These are phyloP conservation scores for Macrochelys suwanniensis DNA, from an alignment of 2,797 vertebrate genomes.

Conservation along the genomic window DNA sequence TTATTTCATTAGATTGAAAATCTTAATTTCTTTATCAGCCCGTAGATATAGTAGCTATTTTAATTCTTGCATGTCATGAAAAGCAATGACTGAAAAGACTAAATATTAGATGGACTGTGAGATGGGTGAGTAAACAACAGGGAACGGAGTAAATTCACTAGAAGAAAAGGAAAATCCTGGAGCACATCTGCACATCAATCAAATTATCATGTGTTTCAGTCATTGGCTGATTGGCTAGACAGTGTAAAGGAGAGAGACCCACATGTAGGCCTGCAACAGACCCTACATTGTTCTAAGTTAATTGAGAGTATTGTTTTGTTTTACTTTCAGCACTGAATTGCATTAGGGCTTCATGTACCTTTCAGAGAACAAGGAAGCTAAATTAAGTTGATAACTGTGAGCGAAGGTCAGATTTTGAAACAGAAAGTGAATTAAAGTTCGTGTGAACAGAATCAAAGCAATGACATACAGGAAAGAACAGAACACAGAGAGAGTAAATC, in stretches of 20 bases:
- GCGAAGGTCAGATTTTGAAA: background rate
- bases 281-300: background rate
- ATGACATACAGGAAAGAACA: background rate
- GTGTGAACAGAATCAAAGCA: background rate
- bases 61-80: background rate
- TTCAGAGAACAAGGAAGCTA: background rate
- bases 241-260: background rate
- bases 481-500: accelerated
- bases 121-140: background rate
- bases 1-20: background rate
- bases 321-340: background rate
- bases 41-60: background rate
- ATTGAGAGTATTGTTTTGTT: background rate
- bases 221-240: background rate
- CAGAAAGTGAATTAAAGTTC: background rate
- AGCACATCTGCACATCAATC: background rate
- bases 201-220: background rate
- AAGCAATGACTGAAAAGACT: background rate
- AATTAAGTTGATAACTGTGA: background rate
- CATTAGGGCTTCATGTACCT: background rate
- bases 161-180: background rate
- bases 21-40: background rate
- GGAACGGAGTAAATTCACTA: background rate
- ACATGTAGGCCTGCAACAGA: background rate
- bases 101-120: background rate